These are phyloP conservation scores for Fukomys damarensis DNA, from an alignment of 2,113 vertebrate species.

Conservation along the genomic window DNA sequence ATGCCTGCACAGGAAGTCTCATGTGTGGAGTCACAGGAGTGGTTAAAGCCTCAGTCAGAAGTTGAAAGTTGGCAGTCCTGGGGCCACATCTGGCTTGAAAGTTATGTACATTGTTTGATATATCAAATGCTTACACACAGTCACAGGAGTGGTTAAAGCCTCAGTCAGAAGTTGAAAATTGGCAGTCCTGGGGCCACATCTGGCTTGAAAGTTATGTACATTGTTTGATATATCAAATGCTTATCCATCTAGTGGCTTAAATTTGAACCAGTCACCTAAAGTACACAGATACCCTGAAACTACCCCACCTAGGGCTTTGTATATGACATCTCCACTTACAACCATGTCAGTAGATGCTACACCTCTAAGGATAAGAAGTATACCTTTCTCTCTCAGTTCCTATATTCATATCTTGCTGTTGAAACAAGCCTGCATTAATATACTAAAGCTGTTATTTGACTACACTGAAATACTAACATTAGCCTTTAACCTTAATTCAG, in stretches of 20 bases:
- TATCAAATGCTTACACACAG: background rate
- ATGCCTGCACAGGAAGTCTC: background rate
- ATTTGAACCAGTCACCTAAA: background rate
- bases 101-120: background rate
- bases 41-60: background rate
- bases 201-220: background rate
- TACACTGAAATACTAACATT: background rate
- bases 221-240: background rate
- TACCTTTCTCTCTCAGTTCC: background rate
- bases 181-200: background rate
- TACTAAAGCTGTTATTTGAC: background rate
- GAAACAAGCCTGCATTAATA: background rate
- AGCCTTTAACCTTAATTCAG: constrained; percentile 31
- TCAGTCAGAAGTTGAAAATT: background rate
- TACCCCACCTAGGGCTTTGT: background rate
- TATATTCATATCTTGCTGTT: background rate
- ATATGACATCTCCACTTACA: background rate
- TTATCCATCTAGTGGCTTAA: background rate
- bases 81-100: background rate
- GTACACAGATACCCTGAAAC: background rate
- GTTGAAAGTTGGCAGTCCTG: background rate
- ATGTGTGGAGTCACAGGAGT: fast-evolving
- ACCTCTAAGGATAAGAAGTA: background rate
- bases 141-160: background rate
- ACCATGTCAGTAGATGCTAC: background rate